Evolutionary conservation across 2,888 invertebrate species (phyloP).

Genomic region (Nasonia oneida): DNA sequence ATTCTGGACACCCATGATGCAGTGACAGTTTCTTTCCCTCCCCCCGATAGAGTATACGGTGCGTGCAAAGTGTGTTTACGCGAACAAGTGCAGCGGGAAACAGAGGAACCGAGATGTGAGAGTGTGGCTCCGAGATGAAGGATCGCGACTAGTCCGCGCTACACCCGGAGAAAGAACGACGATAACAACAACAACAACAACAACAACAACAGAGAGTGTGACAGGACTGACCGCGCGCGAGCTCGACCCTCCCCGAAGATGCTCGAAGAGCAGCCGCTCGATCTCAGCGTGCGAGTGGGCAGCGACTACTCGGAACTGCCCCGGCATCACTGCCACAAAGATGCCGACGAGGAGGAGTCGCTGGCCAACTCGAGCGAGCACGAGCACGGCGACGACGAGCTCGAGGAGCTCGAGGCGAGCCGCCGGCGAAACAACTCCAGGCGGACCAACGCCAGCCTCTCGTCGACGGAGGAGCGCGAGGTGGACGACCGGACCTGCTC

Average conservation of each 20-base stretch:
- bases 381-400: constrained; percentile 71
- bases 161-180: not conserved
- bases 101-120: not conserved
- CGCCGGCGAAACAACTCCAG: not conserved
- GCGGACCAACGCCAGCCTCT: not conserved
- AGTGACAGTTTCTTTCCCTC: not conserved
- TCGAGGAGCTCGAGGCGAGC: constrained; percentile 65
- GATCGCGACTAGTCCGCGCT: not conserved
- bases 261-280: constrained; percentile 87
- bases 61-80: not conserved
- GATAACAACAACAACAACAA: not conserved
- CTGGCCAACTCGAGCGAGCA: constrained; percentile 32
- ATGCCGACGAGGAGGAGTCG: constrained; percentile 50
- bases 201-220: not conserved
- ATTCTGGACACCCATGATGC: not conserved
- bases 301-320: constrained; percentile 74
- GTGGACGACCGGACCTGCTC: constrained; percentile 82
- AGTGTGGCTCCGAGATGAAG: not conserved
- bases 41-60: not conserved
- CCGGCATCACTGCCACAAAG: constrained; percentile 76
- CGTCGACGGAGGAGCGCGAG: constrained; percentile 75
- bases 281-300: constrained; percentile 84
- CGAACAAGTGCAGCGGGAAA: not conserved
- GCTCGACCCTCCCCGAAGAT: constrained; percentile 64
- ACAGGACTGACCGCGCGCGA: not conserved